Conservation (phyloP, 1,140 invertebrate genomes). For the Steinernema feltiae region DNA sequence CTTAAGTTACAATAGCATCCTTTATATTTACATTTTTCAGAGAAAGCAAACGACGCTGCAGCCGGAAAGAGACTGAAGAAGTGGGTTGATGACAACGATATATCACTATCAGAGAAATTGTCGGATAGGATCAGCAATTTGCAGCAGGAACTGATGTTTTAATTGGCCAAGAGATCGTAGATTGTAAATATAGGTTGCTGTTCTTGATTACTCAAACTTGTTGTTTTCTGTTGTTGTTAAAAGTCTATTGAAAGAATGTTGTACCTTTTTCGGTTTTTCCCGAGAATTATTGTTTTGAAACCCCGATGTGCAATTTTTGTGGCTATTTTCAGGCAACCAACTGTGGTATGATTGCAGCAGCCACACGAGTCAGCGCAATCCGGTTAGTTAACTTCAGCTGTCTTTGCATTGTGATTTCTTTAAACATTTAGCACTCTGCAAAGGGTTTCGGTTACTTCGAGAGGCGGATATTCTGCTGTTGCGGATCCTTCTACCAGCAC, state of each 20-base stretch:
- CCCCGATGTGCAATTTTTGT: background rate
- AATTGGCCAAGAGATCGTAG: background rate
- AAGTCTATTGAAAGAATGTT: background rate
- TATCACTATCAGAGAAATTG: background rate
- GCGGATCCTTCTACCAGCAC: no score
- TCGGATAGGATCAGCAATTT: background rate
- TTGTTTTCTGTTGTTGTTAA: background rate
- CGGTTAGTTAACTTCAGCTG: background rate
- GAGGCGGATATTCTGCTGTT: no score
- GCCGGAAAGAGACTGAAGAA: background rate
- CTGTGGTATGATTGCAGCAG: background rate
- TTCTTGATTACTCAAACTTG: background rate
- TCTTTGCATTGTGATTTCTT: background rate
- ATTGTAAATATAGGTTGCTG: background rate
- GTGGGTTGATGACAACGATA: background rate
- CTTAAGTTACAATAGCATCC: background rate
- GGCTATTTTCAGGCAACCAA: background rate
- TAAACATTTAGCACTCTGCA: background rate
- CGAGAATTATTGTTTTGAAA: no score
- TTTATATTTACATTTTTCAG: background rate
- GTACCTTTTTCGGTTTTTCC: no score
- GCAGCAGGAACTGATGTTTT: background rate
- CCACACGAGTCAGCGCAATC: background rate
- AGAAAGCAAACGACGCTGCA: background rate
- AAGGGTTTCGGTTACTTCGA: background rate